Evolutionary conservation across 2,888 invertebrate species (phyloP).

Genomic region (Drosophila phalerata): DNA sequence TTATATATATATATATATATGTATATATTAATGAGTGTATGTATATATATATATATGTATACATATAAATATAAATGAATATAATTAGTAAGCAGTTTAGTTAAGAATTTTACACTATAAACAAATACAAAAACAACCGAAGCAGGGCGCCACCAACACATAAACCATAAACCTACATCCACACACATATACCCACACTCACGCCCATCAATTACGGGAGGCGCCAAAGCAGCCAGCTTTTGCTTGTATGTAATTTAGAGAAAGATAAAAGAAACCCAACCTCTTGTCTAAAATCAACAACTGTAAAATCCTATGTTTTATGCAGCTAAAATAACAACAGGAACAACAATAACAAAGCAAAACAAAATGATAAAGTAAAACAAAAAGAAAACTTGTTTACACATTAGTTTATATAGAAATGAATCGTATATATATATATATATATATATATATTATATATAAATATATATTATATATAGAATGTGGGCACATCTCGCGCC

Average conservation of each 20-base stretch:
- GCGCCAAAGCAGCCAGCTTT: constrained; percentile 65
- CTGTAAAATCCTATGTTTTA: constrained; percentile 77
- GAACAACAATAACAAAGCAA: constrained; percentile 38
- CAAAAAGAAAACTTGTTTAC: constrained; percentile 67
- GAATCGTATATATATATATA: constrained; percentile 60
- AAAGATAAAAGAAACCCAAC: constrained; percentile 14
- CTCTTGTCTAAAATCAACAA: constrained; percentile 53
- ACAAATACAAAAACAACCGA: constrained; percentile 55
- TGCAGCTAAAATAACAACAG: constrained; percentile 59
- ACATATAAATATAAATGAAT: constrained; percentile 75
- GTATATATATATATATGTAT: constrained; percentile 69
- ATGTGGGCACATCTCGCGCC: constrained; percentile 63
- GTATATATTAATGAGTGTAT: constrained; percentile 35
- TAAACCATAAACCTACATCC: constrained; percentile 22
- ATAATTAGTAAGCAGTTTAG: constrained; percentile 79
- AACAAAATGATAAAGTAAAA: constrained; percentile 19
- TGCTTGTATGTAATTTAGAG: constrained; percentile 71
- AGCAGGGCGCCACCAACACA: constrained; percentile 50
- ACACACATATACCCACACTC: constrained; percentile 45
- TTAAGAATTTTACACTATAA: constrained; percentile 79
- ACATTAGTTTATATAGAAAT: constrained; percentile 70
- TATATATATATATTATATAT: constrained; percentile 55
- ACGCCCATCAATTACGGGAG: constrained; percentile 35
- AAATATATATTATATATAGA: constrained; percentile 55
- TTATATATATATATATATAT: constrained; percentile 54